Evolutionary conservation across 2,113 vertebrate species (phyloP), one percentile per base, ranked within the genome.

Genomic region (Pardalotus punctatus): DNA sequence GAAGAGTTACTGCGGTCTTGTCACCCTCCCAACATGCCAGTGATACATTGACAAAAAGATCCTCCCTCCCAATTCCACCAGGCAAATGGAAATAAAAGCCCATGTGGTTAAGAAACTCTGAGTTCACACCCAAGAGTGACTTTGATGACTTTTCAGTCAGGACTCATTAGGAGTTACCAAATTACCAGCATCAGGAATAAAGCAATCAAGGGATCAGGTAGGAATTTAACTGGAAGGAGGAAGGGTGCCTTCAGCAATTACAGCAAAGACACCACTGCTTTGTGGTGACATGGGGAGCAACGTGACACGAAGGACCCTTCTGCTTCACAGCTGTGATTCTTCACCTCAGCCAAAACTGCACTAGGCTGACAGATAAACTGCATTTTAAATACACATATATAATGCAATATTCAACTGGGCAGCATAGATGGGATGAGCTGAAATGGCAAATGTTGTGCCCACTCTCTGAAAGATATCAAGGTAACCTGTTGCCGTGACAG

Each of bases 1-100:
- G 77, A 97, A 97, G 84, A 95, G 82, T 97, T 95, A 96, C 86
- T 85, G 47, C 14, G 0, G 90, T 77, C 94, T 92, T 94, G 93
- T 94, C 93, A 96, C 81, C 60, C 85, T 95, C 69, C 94, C 67
- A 94, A 94, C 6, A 10, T 61, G 25, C 94, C 16, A 10, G 65
- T 72, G 91, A 85, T 93, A 94, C 1, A 0, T 72, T 92, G 88
- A 96, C 91, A 95, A 94, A 93, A 22, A 95, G 67, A 90, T 80
- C 94, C 89, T 93, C 72, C 95, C 82, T 81, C 85, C 61, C 64
- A 86, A 64, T 86, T 92, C 90, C 76, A 88, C 51, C 60, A 43
- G 0, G 3, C 56, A 95, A 93, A 91, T 20, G 82, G 70, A 80
- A 97, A 84, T 73, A 86, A 96, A 92, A 95, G 84, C 64, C 74